Conservation (phyloP, 2,888 invertebrate species). For the Stenurella melanura region DNA sequence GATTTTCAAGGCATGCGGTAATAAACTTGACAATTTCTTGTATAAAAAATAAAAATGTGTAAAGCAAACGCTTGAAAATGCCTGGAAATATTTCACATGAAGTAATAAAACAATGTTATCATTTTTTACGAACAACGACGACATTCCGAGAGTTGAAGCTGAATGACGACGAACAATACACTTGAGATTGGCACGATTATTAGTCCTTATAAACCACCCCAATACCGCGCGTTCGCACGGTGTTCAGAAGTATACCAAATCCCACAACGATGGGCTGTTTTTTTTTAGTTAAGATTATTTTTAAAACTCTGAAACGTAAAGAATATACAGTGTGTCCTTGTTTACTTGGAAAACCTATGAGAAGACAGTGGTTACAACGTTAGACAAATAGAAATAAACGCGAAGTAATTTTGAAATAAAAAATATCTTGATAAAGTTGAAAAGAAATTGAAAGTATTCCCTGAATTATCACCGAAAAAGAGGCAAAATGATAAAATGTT, state of each 20-base stretch:
- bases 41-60: background rate
- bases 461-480: too few relatives aligned
- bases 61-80: background rate
- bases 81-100: background rate
- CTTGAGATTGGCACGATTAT: conserved; percentile 18
- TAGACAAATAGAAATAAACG: too few relatives aligned
- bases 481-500: too few relatives aligned
- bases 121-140: background rate
- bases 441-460: too few relatives aligned
- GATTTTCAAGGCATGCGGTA: too few relatives aligned
- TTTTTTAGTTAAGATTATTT: background rate
- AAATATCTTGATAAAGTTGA: too few relatives aligned
- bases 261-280: background rate
- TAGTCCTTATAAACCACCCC: conserved; percentile 3
- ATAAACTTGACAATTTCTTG: background rate
- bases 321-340: too few relatives aligned
- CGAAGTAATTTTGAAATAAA: too few relatives aligned
- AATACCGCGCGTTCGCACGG: background rate
- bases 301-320: background rate
- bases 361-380: too few relatives aligned
- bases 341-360: too few relatives aligned
- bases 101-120: background rate
- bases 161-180: conserved; percentile 10
- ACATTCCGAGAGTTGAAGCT: background rate
- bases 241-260: background rate